Evolutionary conservation across 2,113 vertebrate species (phyloP), one percentile per base, ranked within the genome.

Genomic region (Apistogramma diplotaenia): DNA sequence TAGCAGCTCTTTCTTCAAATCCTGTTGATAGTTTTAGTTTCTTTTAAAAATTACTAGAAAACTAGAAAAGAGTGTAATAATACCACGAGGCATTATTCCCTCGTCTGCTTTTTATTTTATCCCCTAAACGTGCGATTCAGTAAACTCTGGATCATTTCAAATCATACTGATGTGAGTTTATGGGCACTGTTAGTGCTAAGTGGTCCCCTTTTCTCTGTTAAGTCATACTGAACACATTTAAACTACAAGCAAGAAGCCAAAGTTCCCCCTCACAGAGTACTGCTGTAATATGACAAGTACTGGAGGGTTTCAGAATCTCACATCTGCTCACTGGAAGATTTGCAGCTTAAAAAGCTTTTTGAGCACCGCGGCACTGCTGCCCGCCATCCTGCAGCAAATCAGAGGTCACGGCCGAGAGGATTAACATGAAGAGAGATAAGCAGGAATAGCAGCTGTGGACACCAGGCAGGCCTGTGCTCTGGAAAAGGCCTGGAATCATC

Each of bases 401-500:
- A 70, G 72, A 78, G 88, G 76, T 87, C 85, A 83, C 11, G 88
- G 88, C 88, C 83, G 67, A 89, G 86, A 75, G 93, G 94, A 93
- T 94, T 93, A 93, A 82, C 85, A 72, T 62, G 46, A 76, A 83
- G 8, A 76, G 81, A 88, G 87, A 93, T 93, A 89, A 92, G 91
- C 89, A 70, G 82, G 53, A 81, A 84, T 74, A 86, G 83, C 87
- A 89, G 86, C 85, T 92, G 89, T 72, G 76, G 72, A 79, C 31
- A 58, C 23, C 61, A 12, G 75, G 61, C 79, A 70, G 74, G 33
- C 49, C 71, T 21, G 27, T 21, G 83, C 61, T 27, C 86, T 76
- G 18, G 60, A 77, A 87, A 83, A 78, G 67, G 58, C 62, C 73
- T 54, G 55, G 72, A 76, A 82, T 85, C 62, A 56, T 72, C 43